A percentile compares a stretch with the other conserved stretches of the same genome.
These are phyloP conservation scores for Dynastes tityus DNA, from an alignment of 2,888 invertebrate genomes.

Conservation along the genomic window DNA sequence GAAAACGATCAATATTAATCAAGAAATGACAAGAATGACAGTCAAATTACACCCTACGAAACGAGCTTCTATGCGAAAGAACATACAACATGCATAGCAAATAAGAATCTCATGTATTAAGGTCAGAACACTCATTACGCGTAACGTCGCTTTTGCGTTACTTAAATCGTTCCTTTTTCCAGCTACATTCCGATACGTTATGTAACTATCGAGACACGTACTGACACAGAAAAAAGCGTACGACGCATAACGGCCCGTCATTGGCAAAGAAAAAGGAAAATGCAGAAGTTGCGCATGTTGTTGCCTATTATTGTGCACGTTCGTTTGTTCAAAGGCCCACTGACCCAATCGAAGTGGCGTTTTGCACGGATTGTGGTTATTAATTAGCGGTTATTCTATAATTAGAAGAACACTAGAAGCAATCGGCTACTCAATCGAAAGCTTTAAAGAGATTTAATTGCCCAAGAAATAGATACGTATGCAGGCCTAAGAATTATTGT, in stretches of 20 bases:
- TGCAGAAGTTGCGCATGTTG: background rate
- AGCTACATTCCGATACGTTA: slow-evolving; percentile 28
- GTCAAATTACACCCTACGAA: slow-evolving; percentile 15
- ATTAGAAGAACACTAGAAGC: slow-evolving; percentile 29
- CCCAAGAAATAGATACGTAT: background rate
- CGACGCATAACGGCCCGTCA: slow-evolving; percentile 9
- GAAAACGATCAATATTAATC: slow-evolving; percentile 31
- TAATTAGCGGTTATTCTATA: slow-evolving; percentile 35
- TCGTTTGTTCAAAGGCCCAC: slow-evolving; percentile 30
- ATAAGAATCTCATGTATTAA: slow-evolving; percentile 43
- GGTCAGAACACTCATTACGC: slow-evolving; percentile 29
- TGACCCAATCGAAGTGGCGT: slow-evolving; percentile 33
- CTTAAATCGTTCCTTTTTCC: slow-evolving; percentile 32
- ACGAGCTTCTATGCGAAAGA: slow-evolving; percentile 19
- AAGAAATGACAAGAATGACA: slow-evolving; percentile 29
- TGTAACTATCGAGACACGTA: slow-evolving; percentile 23
- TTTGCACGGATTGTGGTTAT: slow-evolving; percentile 20
- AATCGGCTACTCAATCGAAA: background rate
- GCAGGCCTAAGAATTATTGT: too few species aligned
- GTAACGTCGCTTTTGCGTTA: slow-evolving; percentile 30
- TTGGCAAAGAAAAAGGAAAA: slow-evolving; percentile 29
- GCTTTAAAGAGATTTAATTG: slow-evolving; percentile 18
- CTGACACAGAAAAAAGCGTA: slow-evolving; percentile 30
- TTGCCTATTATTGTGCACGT: background rate
- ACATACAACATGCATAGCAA: background rate